phyloP scores from a whole-genome alignment of 1,140 invertebrate genomes.

The Triops longicaudatus region DNA sequence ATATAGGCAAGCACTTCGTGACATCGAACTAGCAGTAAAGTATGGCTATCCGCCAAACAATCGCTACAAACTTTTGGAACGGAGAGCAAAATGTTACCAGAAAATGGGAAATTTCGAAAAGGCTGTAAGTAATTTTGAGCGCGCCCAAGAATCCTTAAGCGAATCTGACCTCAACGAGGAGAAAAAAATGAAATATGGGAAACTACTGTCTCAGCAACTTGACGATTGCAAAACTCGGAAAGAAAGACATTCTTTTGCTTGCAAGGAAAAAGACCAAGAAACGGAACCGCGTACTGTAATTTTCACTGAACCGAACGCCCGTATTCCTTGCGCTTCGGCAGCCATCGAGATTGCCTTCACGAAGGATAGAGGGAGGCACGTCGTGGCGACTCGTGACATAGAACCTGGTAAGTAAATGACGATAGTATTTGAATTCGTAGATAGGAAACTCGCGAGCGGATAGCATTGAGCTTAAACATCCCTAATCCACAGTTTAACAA shows the following conservation, averaged over 20 bases:
- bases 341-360: conserved; percentile 22
- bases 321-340: conserved; percentile 20
- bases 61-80: conserved; percentile 41
- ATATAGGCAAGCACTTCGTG: conserved; percentile 50
- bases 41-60: conserved; percentile 41
- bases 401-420: conserved; percentile 18
- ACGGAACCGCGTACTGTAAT: background rate
- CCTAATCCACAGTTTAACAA: too few species aligned
- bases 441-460: too few species aligned
- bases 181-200: background rate
- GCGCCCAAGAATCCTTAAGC: conserved; percentile 4
- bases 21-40: conserved; percentile 41
- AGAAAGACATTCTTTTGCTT: background rate
- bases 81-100: conserved; percentile 34
- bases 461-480: too few species aligned
- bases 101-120: background rate
- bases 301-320: background rate
- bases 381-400: conserved; percentile 28
- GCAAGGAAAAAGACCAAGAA: background rate
- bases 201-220: background rate
- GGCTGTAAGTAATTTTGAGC: conserved; percentile 11
- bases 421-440: too few species aligned
- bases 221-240: background rate
- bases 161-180: background rate
- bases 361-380: conserved; percentile 23